Conservation (phyloP, 2,888 invertebrate species). For the Yponomeuta malinellus region DNA sequence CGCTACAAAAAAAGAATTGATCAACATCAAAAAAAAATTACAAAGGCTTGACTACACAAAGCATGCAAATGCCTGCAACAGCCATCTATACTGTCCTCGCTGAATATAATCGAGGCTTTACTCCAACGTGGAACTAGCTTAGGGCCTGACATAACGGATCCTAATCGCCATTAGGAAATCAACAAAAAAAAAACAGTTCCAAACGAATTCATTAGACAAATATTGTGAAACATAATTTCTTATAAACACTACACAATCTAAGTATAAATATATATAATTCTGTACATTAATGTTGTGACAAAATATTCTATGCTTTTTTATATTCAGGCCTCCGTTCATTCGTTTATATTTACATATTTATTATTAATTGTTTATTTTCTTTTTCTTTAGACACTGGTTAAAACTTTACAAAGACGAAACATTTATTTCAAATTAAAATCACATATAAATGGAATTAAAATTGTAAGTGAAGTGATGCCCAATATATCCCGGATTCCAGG, state of each 20-base stretch:
- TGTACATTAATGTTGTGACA: slow-evolving; percentile 62
- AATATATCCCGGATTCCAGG: slow-evolving; percentile 30
- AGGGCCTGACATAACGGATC: not conserved
- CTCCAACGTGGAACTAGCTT: not conserved
- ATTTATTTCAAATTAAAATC: slow-evolving; percentile 10
- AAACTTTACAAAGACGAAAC: slow-evolving; percentile 13
- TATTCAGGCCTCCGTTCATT: slow-evolving; percentile 55
- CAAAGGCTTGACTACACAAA: slow-evolving; percentile 31
- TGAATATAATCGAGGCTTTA: not conserved
- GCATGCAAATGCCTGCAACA: slow-evolving; percentile 38
- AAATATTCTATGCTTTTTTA: slow-evolving; percentile 44
- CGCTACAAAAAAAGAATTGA: slow-evolving; percentile 61
- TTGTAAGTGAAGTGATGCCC: slow-evolving; percentile 48
- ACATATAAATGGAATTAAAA: slow-evolving; percentile 15
- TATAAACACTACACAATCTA: slow-evolving; percentile 44
- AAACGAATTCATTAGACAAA: slow-evolving; percentile 46
- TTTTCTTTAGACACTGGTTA: slow-evolving; percentile 12
- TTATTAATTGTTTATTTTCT: slow-evolving; percentile 41
- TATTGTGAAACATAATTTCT: slow-evolving; percentile 59
- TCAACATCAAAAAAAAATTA: slow-evolving; percentile 45
- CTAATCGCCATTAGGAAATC: not conserved
- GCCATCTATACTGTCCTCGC: not conserved
- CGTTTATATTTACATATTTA: slow-evolving; percentile 62
- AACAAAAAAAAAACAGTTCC: slow-evolving; percentile 33
- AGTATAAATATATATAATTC: slow-evolving; percentile 54